phyloP scores from a whole-genome alignment of 1,140 invertebrate species.

The Pemphigus obesinymphae region DNA sequence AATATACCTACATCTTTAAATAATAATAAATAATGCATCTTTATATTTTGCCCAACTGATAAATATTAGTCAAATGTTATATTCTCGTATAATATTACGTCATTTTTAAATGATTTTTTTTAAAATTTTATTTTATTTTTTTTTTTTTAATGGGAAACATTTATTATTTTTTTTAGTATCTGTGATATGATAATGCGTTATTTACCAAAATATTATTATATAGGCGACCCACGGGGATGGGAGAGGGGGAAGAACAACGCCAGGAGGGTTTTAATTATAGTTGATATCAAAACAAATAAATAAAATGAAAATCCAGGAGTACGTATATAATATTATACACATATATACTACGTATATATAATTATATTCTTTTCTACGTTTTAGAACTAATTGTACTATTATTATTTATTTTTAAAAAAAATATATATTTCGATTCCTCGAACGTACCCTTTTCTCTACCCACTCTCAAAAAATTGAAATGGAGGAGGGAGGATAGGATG shows the following conservation, averaged over 20 bases:
- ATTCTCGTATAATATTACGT: neutral
- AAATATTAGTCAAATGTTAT: neutral
- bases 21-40: too few relatives aligned
- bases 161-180: conserved; percentile 36
- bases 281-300: conserved; percentile 12
- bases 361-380: conserved; percentile 21
- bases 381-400: conserved; percentile 18
- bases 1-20: too few relatives aligned
- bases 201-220: conserved; percentile 30
- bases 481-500: neutral
- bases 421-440: conserved; percentile 26
- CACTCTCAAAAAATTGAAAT: too few relatives aligned
- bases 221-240: neutral
- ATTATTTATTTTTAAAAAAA: conserved; percentile 26
- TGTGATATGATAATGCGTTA: conserved; percentile 24
- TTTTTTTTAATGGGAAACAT: neutral
- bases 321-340: neutral
- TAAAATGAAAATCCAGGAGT: too few relatives aligned
- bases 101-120: too few relatives aligned
- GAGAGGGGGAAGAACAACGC: neutral
- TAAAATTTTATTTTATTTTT: too few relatives aligned
- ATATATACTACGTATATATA: too few relatives aligned
- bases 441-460: neutral
- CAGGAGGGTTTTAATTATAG: neutral
- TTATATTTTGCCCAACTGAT: neutral